Percentiles rank a stretch among this genome's conserved stretches.
Evolutionary conservation across 2,797 vertebrate genomes (phyloP).

Genomic region (Coregonus sp.): DNA sequence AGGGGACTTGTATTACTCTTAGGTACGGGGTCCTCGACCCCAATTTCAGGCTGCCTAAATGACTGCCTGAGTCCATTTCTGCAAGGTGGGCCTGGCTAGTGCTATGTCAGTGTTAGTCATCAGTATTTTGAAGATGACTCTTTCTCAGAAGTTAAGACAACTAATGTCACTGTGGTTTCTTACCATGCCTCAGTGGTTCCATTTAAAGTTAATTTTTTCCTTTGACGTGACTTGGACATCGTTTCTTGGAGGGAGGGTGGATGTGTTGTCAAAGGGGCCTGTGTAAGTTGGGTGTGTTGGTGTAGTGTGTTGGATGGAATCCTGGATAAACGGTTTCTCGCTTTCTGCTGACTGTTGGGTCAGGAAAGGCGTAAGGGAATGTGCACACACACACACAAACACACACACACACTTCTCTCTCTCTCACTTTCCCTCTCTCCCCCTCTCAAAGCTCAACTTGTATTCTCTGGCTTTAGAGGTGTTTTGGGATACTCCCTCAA

Average conservation of each 20-base stretch:
- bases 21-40: constrained; percentile 55
- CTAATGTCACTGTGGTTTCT: constrained; percentile 13
- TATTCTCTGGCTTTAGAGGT: not conserved
- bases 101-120: not conserved
- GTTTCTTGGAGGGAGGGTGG: not conserved
- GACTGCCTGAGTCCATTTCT: constrained; percentile 59
- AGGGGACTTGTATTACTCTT: constrained; percentile 51
- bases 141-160: constrained; percentile 40
- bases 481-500: not conserved
- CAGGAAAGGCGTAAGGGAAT: not conserved
- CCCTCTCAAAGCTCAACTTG: constrained; percentile 7
- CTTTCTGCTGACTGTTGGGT: not conserved
- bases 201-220: not conserved
- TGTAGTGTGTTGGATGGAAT: not conserved
- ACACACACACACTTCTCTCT: not conserved
- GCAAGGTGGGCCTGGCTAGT: constrained; percentile 35
- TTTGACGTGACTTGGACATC: not conserved
- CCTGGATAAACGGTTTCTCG: not conserved
- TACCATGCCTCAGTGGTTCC: not conserved
- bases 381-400: not conserved
- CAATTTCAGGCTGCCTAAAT: constrained; percentile 62
- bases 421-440: not conserved
- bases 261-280: not conserved
- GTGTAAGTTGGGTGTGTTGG: not conserved
- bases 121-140: not conserved